Evolutionary conservation across 2,888 invertebrate genomes (phyloP).

Genomic region (Cephonodes hylas): DNA sequence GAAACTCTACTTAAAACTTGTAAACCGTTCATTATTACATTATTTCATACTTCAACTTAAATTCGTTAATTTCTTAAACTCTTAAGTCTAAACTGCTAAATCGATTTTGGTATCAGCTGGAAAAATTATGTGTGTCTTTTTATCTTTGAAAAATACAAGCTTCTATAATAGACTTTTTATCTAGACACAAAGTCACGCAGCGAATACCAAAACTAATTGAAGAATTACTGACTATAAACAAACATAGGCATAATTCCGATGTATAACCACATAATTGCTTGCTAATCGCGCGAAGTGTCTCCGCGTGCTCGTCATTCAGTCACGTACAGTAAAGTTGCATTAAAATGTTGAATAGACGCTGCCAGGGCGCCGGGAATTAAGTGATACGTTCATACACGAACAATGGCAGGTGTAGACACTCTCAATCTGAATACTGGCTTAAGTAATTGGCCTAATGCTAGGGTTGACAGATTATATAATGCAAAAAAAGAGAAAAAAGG

Average conservation of each 20-base stretch:
- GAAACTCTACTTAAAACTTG: too few relatives aligned
- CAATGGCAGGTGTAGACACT: constrained; percentile 69
- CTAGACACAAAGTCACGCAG: too few relatives aligned
- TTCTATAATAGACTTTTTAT: too few relatives aligned
- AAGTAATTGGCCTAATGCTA: constrained; percentile 74
- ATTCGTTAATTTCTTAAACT: too few relatives aligned
- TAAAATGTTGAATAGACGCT: constrained; percentile 27
- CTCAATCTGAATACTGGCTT: constrained; percentile 63
- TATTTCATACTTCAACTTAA: too few relatives aligned
- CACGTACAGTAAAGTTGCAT: constrained; percentile 21
- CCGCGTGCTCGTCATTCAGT: not conserved
- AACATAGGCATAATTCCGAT: not conserved
- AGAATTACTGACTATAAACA: too few relatives aligned
- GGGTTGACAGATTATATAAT: constrained; percentile 42
- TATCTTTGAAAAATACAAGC: too few relatives aligned
- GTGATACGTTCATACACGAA: constrained; percentile 53
- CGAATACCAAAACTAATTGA: not conserved
- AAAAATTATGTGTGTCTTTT: too few relatives aligned
- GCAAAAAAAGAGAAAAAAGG: not conserved
- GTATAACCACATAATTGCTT: constrained; percentile 36
- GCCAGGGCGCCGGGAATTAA: constrained; percentile 61
- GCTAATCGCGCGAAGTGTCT: constrained; percentile 47
- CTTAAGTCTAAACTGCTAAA: too few relatives aligned
- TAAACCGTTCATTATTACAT: too few relatives aligned
- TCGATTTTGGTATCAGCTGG: too few relatives aligned